Evolutionary conservation across 2,888 invertebrate genomes (phyloP).

Genomic region (Erebia palarica): DNA sequence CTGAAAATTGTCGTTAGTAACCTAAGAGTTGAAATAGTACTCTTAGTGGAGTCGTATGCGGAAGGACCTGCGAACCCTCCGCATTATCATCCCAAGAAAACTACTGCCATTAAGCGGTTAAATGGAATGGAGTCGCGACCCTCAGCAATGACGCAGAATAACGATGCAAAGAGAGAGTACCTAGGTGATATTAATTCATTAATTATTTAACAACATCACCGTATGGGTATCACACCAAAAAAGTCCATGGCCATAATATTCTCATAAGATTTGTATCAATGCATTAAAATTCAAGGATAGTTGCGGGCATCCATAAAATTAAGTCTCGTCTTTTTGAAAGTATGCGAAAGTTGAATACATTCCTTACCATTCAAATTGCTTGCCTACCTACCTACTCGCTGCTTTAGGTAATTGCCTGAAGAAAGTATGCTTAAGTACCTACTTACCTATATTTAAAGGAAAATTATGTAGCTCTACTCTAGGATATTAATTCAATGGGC

Average conservation of each 20-base stretch:
- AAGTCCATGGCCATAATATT: conserved; percentile 6
- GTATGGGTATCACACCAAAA: background rate
- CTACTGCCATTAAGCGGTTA: too few relatives aligned
- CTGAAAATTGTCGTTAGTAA: too few relatives aligned
- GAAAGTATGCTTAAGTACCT: background rate
- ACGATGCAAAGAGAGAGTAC: too few relatives aligned
- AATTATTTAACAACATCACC: conserved; percentile 8
- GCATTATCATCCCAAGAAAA: too few relatives aligned
- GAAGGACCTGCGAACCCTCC: too few relatives aligned
- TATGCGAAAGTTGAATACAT: conserved; percentile 36
- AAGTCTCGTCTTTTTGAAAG: conserved; percentile 35
- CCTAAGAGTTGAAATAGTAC: too few relatives aligned
- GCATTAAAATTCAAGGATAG: conserved; percentile 57
- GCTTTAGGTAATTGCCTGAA: background rate
- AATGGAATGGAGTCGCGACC: too few relatives aligned
- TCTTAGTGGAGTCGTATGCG: too few relatives aligned
- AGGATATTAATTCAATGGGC: too few relatives aligned
- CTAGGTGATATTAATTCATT: background rate
- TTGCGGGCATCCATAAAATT: conserved; percentile 31
- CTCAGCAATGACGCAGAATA: too few relatives aligned
- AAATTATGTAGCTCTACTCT: background rate
- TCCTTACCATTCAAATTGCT: background rate
- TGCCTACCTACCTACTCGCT: background rate
- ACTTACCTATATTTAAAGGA: background rate
- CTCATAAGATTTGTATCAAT: conserved; percentile 53